These are phyloP conservation scores for Petrocephalus microphthalmus DNA, from an alignment of 2,113 vertebrate species.

Conservation along the genomic window DNA sequence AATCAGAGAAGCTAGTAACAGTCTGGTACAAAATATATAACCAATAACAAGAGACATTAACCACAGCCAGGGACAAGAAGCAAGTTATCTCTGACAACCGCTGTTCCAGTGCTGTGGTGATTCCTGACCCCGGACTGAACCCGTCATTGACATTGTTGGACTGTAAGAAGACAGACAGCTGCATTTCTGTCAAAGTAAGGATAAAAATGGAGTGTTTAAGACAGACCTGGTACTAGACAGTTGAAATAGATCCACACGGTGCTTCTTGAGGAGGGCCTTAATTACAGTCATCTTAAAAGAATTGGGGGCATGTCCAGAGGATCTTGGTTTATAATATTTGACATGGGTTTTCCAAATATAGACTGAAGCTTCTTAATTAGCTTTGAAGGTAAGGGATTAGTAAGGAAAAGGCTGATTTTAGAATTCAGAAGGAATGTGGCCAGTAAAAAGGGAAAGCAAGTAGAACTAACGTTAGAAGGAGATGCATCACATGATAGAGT, in stretches of 20 bases:
- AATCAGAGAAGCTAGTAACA: background rate
- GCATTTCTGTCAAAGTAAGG: background rate
- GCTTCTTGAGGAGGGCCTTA: background rate
- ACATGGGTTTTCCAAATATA: background rate
- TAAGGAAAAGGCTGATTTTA: background rate
- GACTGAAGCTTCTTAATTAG: background rate
- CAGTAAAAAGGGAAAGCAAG: background rate
- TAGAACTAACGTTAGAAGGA: background rate
- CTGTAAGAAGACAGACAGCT: background rate
- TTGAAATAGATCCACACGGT: background rate
- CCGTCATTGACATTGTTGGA: background rate
- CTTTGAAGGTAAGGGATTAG: background rate
- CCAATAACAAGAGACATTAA: background rate
- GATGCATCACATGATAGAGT: background rate
- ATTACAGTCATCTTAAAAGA: background rate
- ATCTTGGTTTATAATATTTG: background rate
- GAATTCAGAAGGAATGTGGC: background rate
- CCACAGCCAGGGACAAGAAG: background rate
- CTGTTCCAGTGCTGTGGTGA: background rate
- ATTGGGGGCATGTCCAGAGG: background rate
- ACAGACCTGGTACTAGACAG: background rate
- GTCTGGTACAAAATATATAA: background rate
- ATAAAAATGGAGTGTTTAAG: background rate
- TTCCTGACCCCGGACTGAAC: background rate
- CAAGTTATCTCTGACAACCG: background rate